Percentiles rank a stretch among this genome's conserved stretches.
These are phyloP conservation scores for Tachypleus tridentatus DNA, from an alignment of 1,140 invertebrate genomes.

Conservation along the genomic window DNA sequence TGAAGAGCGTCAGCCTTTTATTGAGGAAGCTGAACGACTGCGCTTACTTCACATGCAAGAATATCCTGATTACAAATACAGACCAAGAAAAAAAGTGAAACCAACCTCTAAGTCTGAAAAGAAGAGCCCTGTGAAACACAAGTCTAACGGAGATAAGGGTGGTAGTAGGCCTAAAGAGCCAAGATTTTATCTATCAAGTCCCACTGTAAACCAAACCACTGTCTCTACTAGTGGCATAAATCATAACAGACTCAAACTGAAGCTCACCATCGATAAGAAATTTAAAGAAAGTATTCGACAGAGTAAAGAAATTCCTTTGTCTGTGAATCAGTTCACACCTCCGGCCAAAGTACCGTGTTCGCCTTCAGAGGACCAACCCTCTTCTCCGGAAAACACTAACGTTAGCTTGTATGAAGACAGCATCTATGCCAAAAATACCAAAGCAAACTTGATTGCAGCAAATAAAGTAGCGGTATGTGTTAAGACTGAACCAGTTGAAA, in stretches of 20 bases:
- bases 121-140: neutral
- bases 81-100: slow-evolving; percentile 1
- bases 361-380: slow-evolving; percentile 41
- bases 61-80: slow-evolving; percentile 1
- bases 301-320: slow-evolving; percentile 2
- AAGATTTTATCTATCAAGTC: neutral
- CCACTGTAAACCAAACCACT: neutral
- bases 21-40: slow-evolving; percentile 83
- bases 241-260: slow-evolving; percentile 39
- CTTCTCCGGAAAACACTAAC: slow-evolving; percentile 62
- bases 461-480: neutral
- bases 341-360: slow-evolving; percentile 65
- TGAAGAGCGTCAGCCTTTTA: slow-evolving; percentile 76
- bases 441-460: neutral
- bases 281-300: slow-evolving; percentile 39
- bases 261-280: slow-evolving; percentile 46
- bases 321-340: slow-evolving; percentile 41
- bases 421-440: neutral
- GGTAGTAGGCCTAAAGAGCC: neutral
- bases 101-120: neutral
- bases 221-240: neutral
- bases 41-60: slow-evolving; percentile 74
- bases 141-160: neutral
- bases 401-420: slow-evolving; percentile 51
- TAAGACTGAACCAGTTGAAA: neutral